Evolutionary conservation across 2,888 invertebrate species (phyloP).

Genomic region (Catocala nupta): DNA sequence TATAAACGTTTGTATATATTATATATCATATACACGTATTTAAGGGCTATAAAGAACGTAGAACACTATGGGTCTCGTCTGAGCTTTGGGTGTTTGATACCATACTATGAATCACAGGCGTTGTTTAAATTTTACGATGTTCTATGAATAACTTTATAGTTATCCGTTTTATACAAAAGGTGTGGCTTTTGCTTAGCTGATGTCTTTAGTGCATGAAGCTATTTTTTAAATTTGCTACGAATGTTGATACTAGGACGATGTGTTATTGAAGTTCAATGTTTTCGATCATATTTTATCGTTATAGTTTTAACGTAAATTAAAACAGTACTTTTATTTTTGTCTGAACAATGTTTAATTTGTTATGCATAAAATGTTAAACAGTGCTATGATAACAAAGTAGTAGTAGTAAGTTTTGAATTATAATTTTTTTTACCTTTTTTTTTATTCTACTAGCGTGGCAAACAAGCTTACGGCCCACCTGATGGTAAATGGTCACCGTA

Average conservation of each 20-base stretch:
- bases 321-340: not conserved
- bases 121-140: constrained; percentile 1
- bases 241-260: not conserved
- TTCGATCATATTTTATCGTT: not conserved
- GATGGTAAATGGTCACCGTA: too few relatives aligned
- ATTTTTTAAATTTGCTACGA: not conserved
- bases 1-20: too few relatives aligned
- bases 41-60: too few relatives aligned
- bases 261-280: not conserved
- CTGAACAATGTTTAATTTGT: not conserved
- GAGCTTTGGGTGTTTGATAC: not conserved
- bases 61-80: not conserved
- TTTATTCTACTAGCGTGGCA: too few relatives aligned
- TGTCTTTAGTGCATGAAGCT: not conserved
- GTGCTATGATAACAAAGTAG: not conserved
- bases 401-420: not conserved
- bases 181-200: not conserved
- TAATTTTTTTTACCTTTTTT: too few relatives aligned
- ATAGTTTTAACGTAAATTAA: not conserved
- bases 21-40: too few relatives aligned
- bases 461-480: too few relatives aligned
- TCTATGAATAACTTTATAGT: not conserved
- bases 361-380: not conserved
- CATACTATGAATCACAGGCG: not conserved
- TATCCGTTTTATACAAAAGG: not conserved